phyloP scores from a whole-genome alignment of 2,888 invertebrate genomes.

The Pachymerium ferrugineum region DNA sequence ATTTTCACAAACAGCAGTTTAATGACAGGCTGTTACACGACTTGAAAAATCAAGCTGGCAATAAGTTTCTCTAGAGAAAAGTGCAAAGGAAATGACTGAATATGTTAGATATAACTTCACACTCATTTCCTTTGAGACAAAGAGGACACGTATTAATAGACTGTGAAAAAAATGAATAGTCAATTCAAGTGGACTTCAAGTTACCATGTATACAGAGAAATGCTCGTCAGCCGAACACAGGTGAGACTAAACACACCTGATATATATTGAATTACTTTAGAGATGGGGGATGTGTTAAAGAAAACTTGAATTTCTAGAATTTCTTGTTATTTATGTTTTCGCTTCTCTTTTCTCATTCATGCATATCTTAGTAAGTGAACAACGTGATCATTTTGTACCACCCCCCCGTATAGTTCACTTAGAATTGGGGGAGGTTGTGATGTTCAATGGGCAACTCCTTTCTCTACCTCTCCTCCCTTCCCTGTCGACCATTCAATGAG shows the following conservation, averaged over 20 bases:
- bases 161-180: background rate
- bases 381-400: background rate
- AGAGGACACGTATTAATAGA: background rate
- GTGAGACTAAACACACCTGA: background rate
- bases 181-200: background rate
- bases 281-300: too few species aligned
- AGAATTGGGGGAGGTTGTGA: background rate
- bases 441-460: background rate
- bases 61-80: conserved; percentile 17
- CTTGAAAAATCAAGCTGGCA: conserved; percentile 7
- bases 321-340: background rate
- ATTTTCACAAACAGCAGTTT: background rate
- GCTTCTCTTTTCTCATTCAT: background rate
- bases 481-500: conserved; percentile 2
- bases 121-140: conserved; percentile 7
- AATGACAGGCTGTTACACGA: background rate
- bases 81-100: conserved; percentile 5
- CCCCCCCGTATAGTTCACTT: background rate
- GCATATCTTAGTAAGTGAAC: too few species aligned
- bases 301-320: conserved; percentile 5
- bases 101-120: conserved; percentile 5
- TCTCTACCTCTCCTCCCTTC: background rate
- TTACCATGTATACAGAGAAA: conserved; percentile 19
- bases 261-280: background rate
- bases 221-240: background rate